Conservation (phyloP, 2,113 vertebrate species). For the Eretmochelys imbricata region DNA sequence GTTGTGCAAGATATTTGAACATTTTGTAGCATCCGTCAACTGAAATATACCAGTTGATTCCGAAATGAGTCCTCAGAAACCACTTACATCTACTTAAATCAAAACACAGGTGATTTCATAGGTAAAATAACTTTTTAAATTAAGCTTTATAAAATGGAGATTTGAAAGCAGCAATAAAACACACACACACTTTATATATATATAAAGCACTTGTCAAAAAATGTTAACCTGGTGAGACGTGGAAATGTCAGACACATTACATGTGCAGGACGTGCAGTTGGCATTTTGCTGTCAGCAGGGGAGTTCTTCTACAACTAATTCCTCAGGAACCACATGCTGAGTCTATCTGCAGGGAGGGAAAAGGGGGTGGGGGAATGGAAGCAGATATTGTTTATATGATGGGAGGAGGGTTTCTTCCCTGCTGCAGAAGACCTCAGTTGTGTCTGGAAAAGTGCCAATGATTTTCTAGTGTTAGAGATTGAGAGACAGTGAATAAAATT, state of each 20-base stretch:
- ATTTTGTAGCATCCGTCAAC: slow-evolving; percentile 69
- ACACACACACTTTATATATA: slow-evolving; percentile 6
- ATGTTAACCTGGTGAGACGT: slow-evolving; percentile 79
- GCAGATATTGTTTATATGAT: slow-evolving; percentile 63
- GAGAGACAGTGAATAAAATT: slow-evolving; percentile 6
- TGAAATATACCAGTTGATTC: slow-evolving; percentile 62
- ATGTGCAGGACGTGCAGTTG: slow-evolving; percentile 78
- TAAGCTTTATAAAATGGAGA: slow-evolving; percentile 6
- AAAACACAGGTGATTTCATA: slow-evolving; percentile 67
- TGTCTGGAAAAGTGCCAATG: slow-evolving; percentile 42
- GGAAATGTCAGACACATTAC: slow-evolving; percentile 85
- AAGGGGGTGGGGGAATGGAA: slow-evolving; percentile 37
- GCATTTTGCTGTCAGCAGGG: slow-evolving; percentile 85
- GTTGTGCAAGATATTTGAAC: slow-evolving; percentile 66
- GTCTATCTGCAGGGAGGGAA: slow-evolving; percentile 77
- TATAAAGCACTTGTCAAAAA: slow-evolving; percentile 77
- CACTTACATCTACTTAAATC: slow-evolving; percentile 72
- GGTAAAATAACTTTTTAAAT: slow-evolving; percentile 56
- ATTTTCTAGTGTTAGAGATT: slow-evolving; percentile 48
- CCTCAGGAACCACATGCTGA: slow-evolving; percentile 81
- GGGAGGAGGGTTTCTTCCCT: slow-evolving; percentile 18
- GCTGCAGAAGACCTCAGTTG: slow-evolving; percentile 62
- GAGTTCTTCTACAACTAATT: slow-evolving; percentile 80
- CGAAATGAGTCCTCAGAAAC: slow-evolving; percentile 68
- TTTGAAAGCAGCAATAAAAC: slow-evolving; percentile 52